Conservation (phyloP, 1,140 invertebrate genomes). For the Cotesia typhae region DNA sequence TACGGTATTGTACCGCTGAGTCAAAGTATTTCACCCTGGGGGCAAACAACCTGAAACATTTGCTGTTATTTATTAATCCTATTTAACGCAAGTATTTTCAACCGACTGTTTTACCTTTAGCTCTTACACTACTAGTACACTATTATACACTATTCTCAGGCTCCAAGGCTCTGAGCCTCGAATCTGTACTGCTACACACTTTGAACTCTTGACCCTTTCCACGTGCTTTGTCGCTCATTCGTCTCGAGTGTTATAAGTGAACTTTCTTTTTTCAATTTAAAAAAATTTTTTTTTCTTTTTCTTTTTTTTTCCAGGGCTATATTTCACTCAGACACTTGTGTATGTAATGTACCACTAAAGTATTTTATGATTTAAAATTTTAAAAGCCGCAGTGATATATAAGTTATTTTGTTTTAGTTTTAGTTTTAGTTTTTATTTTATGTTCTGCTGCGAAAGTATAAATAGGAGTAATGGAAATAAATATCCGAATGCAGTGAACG, state of each 20-base stretch:
- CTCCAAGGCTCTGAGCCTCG: background rate
- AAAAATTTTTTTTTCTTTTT: too few species aligned
- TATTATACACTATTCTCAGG: conserved; percentile 15
- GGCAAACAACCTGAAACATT: conserved; percentile 48
- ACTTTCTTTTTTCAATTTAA: background rate
- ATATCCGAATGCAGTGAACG: background rate
- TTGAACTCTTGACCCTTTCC: conserved; percentile 14
- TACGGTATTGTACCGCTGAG: conserved; percentile 34
- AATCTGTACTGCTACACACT: background rate
- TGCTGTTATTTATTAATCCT: conserved; percentile 50
- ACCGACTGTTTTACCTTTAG: conserved; percentile 1
- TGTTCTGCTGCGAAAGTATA: background rate
- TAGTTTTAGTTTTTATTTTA: conserved; percentile 26
- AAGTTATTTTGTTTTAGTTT: too few species aligned
- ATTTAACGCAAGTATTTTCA: conserved; percentile 46
- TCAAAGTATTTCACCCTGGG: conserved; percentile 38
- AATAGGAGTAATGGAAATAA: background rate
- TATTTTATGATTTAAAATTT: too few species aligned
- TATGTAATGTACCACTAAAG: too few species aligned
- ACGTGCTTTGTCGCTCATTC: background rate
- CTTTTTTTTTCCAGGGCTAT: too few species aligned
- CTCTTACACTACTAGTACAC: background rate
- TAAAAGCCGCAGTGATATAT: too few species aligned
- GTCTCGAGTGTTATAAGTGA: background rate
- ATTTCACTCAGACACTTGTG: too few species aligned